Base-by-base conservation (phyloP, 2,797 vertebrate species). In the Acrossocheilus wenchowensis region DNA sequence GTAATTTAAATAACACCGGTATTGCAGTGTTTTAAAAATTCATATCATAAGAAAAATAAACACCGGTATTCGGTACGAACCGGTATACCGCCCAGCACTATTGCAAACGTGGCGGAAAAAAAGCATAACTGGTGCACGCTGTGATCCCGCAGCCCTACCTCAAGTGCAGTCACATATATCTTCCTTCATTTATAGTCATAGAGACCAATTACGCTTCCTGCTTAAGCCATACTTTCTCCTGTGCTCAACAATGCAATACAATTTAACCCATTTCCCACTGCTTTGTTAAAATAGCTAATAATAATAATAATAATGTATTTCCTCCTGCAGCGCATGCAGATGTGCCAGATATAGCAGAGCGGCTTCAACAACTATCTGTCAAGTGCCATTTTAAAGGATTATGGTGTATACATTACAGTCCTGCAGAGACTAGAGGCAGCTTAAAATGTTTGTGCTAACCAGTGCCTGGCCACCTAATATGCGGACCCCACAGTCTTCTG, bases 381-480 rank as follows among this genome's bases (percentile, higher is more conserved):
- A 71, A 72, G 41, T 66, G 83, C n/a, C 66, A 50, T 64, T 85
- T 82, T 78, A 78, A 72, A 82, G 54, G 83, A 82, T 78, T 45
- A 73, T 78, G 71, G 48, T 73, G 68, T 82, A 82, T 84, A 84
- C 39, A 79, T 80, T 75, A 86, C 69, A 81, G 68, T 41, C 14
- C 62, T 17, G 62, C 73, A 72, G 73, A 82, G 36, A 66, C 66
- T n/a, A 82, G 26, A 77, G n/a, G 71, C 62, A 52, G 41, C 73
- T 80, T 78, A 60, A 78, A 71, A 69, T 62, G 68, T 81, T 72
- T 86, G 84, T n/a, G 78, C 69, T 66, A 86, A 69, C 43, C 78
- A 80, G 78, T 50, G 78, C 68, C 41, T 81, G 41, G 30, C 66
- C 48, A 2, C 48, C 77, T 60, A 86, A 81, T 73, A 74, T 39